A percentile compares a stretch with the other conserved stretches of the same genome.
These are phyloP conservation scores for Masticophis lateralis DNA, from an alignment of 2,797 vertebrate species.

Conservation along the genomic window DNA sequence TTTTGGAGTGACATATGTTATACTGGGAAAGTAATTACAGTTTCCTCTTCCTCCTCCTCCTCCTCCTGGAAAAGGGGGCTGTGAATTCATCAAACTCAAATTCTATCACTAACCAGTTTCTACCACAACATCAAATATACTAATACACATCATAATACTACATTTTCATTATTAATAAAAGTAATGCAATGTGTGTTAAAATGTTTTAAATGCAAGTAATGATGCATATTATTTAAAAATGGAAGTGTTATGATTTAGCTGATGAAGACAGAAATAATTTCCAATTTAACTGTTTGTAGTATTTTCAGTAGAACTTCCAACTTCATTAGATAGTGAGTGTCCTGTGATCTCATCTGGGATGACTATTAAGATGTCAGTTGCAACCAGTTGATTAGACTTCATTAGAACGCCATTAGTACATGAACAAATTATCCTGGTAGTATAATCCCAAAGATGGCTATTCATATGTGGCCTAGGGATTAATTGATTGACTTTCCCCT, in stretches of 20 bases:
- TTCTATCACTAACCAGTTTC: neutral
- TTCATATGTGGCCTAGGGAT: neutral
- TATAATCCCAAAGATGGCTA: neutral
- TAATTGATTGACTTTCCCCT: neutral
- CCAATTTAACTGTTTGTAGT: neutral
- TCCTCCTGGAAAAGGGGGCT: neutral
- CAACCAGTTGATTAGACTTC: neutral
- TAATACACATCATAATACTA: neutral
- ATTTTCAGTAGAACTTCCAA: neutral
- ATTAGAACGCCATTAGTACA: neutral
- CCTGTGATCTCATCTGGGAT: neutral
- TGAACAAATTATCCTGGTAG: neutral
- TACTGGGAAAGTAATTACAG: conserved; percentile 26
- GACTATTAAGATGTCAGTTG: neutral
- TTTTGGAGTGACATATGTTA: neutral
- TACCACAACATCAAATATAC: neutral
- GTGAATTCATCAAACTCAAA: neutral
- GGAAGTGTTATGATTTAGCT: neutral
- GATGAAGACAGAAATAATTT: neutral
- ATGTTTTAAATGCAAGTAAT: neutral
- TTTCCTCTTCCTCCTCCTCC: no score
- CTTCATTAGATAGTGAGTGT: neutral
- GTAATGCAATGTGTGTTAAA: neutral
- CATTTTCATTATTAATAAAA: neutral
- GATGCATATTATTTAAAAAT: neutral